Percentiles rank a stretch among this genome's conserved stretches.
Conservation (phyloP, 2,113 vertebrate genomes). For the Eleginops maclovinus region DNA sequence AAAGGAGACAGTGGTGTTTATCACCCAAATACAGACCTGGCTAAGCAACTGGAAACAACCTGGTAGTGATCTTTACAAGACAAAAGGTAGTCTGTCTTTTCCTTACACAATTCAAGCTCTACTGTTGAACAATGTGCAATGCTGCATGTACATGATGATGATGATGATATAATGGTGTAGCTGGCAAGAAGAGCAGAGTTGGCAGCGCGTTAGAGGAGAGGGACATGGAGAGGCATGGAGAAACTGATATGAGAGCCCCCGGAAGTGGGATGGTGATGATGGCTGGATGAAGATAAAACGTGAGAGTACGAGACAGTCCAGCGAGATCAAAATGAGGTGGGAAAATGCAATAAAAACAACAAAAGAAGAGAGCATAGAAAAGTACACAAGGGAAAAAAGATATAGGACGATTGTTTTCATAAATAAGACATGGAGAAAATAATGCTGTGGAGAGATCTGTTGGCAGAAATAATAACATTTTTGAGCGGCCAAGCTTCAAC, state of each 20-base stretch:
- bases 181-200: constrained; percentile 42
- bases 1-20: constrained; percentile 57
- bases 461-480: constrained; percentile 10
- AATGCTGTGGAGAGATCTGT: constrained; percentile 1
- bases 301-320: constrained; percentile 5
- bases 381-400: constrained; percentile 3
- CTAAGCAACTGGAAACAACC: constrained; percentile 70
- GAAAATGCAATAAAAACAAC: background rate
- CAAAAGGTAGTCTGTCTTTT: constrained; percentile 80
- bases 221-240: constrained; percentile 32
- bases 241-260: constrained; percentile 43
- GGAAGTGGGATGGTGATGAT: constrained; percentile 4
- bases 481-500: background rate
- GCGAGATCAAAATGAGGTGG: background rate
- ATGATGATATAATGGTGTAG: constrained; percentile 64
- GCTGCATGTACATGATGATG: constrained; percentile 56
- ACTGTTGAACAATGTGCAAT: constrained; percentile 43
- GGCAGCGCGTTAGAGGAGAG: constrained; percentile 20
- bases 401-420: constrained; percentile 5
- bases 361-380: constrained; percentile 12
- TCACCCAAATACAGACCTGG: constrained; percentile 67
- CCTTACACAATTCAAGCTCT: constrained; percentile 65
- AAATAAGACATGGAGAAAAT: constrained; percentile 6
- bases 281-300: constrained; percentile 9
- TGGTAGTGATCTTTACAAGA: constrained; percentile 77